These are phyloP conservation scores for Pangasius krempfi DNA, from an alignment of 2,797 vertebrate species.

Conservation along the genomic window DNA sequence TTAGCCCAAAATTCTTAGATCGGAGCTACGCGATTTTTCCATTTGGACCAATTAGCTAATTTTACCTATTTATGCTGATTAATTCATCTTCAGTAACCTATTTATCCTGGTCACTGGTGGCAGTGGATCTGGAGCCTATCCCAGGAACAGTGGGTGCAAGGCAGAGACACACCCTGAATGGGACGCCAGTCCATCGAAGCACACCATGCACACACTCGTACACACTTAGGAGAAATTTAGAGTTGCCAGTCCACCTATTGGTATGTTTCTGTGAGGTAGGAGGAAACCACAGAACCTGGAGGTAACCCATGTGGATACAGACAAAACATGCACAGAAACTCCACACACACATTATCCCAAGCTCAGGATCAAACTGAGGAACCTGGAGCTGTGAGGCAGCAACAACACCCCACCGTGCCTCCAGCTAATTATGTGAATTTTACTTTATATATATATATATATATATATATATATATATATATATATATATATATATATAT, in stretches of 20 bases:
- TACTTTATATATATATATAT: background rate
- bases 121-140: conserved; percentile 5
- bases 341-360: background rate
- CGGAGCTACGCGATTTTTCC: background rate
- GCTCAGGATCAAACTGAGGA: background rate
- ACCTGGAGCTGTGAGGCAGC: background rate
- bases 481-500: no score
- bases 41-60: background rate
- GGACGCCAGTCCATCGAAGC: background rate
- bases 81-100: background rate
- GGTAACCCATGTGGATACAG: background rate
- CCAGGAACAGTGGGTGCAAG: background rate
- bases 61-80: background rate
- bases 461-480: no score
- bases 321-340: background rate
- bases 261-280: background rate
- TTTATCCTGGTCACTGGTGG: background rate
- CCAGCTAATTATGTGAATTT: background rate
- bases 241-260: background rate
- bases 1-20: background rate
- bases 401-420: background rate
- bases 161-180: conserved; percentile 15
- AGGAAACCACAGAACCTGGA: background rate
- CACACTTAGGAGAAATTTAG: background rate
- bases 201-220: background rate